Evolutionary conservation across 1,140 invertebrate species (phyloP), one percentile per base, ranked within the genome.

Genomic region (Vanessa tameamea): DNA sequence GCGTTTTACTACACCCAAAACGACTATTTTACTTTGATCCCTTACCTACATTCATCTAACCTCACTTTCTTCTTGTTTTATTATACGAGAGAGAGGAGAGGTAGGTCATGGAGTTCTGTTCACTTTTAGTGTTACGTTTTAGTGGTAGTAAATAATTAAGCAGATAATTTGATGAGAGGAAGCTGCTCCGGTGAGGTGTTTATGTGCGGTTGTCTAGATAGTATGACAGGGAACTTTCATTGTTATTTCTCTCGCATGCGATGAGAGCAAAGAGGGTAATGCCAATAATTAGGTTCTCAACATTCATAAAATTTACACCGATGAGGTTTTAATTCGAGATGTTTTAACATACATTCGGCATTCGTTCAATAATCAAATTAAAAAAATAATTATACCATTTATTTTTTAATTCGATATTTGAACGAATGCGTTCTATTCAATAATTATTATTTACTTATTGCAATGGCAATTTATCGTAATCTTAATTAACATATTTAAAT

Each of bases 111-210:
- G 77, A 84, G 76, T 64, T 47, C 66, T 83, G 83, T 73, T 66
- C 77, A 64, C 47, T 78, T 82, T 87, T 82, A 83, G 85, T 83
- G 82, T 75, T 85, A 82, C 75, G 82, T 89, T 90, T 90, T 89
- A 90, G 82, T 87, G 83, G 81, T 86, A 85, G 86, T 92, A 90
- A 92, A 92, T 90, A 90, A 89, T 89, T 88, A 88, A 87, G 84
- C 75, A 82, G 77, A 86, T 92, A 92, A 92, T 92, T 92, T 92
- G 90, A 92, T 92, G 89, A 77, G 85, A 81, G 79, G 82, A 84
- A 84, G 78, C 78, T 81, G 76, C 67, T 82, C 69, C 72, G 53
- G 75, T 76, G 75, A 79, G 78, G 80, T 81, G 82, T 91, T 89
- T 91, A 89, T 85, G 84, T 82, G 80, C 73, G 81, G 76, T 75